Evolutionary conservation across 2,113 vertebrate species (phyloP).

Genomic region (Damaliscus lunatus): DNA sequence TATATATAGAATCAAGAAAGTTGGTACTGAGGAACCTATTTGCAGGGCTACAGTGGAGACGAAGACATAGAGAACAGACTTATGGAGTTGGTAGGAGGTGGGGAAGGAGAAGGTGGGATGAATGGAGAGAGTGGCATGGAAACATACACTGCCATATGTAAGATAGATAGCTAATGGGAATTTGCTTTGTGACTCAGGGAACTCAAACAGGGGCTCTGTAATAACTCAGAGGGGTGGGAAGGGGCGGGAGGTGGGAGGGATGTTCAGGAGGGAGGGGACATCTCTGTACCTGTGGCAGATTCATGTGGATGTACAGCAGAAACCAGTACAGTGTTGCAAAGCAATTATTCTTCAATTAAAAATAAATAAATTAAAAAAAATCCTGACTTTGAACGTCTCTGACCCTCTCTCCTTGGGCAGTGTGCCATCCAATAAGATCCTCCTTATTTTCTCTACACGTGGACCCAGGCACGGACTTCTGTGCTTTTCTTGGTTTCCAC

Average conservation of each 20-base stretch:
- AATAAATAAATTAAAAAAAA: neutral
- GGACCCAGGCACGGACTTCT: neutral
- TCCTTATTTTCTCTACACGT: neutral
- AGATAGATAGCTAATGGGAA: neutral
- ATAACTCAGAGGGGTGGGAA: neutral
- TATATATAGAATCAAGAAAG: neutral
- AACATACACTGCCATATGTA: neutral
- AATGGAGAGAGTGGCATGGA: neutral
- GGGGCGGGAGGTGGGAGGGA: neutral
- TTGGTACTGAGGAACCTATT: neutral
- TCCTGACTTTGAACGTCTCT: neutral
- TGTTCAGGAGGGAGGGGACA: neutral
- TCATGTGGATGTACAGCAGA: neutral
- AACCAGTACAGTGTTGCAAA: neutral
- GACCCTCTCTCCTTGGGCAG: neutral
- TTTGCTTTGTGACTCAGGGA: neutral
- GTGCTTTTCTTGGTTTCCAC: neutral
- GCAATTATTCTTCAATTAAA: neutral
- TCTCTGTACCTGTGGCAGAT: neutral
- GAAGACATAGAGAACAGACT: neutral
- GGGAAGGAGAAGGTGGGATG: neutral
- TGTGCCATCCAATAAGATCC: neutral
- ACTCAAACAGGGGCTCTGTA: neutral
- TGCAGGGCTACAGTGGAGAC: neutral
- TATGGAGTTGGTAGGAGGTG: fast-evolving